Evolutionary conservation across 1,140 invertebrate genomes (phyloP), one percentile per base, ranked within the genome.

Genomic region (Triops cancriformis): DNA sequence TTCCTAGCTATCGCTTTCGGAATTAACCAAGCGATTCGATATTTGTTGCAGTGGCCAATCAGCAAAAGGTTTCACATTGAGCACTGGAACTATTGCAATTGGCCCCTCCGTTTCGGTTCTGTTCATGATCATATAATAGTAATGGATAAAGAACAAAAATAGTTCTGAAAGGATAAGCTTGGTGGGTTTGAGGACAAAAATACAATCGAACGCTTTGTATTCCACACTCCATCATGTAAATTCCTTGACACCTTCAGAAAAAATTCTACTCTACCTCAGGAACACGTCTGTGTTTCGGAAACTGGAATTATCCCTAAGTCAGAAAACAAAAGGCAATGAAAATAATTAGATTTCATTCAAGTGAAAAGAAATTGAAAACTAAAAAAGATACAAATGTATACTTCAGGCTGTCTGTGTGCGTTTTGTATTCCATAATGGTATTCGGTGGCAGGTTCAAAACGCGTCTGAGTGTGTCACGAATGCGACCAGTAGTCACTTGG

Each of bases 401-500:
- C 88, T 91, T 92, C 80, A 94, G 87, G 84, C 91, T 92, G 83
- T 94, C 91, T 85, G 90, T 93, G 82, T 97, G 95, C 83, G 90
- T 93, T 89, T 98, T 98, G 88, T 99, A 99, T 86, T 99, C 97
- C 88, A 99, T 91, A 82, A 94, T 90, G 79, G 94, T 93, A 86
- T 93, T 93, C 73, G 91, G 87, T 79, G 97, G 96, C 84, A 99
- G 90, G 87, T 99, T 96, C 81, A 99, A 88, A 81, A 99, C 92
- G 84, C 96, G 89, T 83, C 94, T 92, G 80, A 99, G 86, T 42
- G 95, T 97, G 86, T 99, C 97, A 82, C 96, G 89, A 82, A 99
- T 98, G 81, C 95, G 88, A 79, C 90, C 90, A 81, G 93, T 98
- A 77, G 93, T 94, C 78, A 88, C 88, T 83, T 90, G 88, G 88